These are phyloP conservation scores for Nibea coibor DNA, from an alignment of 2,113 vertebrate species.

Conservation along the genomic window DNA sequence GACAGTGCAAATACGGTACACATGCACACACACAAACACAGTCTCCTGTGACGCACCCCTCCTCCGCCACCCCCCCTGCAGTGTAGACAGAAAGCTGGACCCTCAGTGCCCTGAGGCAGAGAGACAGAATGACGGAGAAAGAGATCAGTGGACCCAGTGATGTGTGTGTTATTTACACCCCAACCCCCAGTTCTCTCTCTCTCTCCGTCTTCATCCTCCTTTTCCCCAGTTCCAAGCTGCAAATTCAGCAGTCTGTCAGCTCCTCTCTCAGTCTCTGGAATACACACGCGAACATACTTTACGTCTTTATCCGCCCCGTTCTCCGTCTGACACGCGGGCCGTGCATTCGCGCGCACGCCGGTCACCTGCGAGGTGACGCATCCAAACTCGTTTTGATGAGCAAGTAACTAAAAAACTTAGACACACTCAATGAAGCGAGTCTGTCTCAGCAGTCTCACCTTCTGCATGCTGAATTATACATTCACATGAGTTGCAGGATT, in stretches of 20 bases:
- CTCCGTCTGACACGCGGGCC: neutral
- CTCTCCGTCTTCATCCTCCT: conserved; percentile 54
- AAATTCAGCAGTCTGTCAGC: conserved; percentile 76
- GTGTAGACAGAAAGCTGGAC: conserved; percentile 65
- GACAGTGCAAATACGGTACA: neutral
- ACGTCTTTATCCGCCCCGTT: conserved; percentile 34
- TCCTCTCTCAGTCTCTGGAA: conserved; percentile 53
- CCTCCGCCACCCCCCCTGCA: conserved; percentile 24
- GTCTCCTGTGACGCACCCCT: conserved; percentile 57
- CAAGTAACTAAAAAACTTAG: conserved; percentile 18
- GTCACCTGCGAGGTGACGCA: conserved; percentile 45
- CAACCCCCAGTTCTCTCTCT: conserved; percentile 44
- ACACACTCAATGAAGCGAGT: conserved; percentile 25
- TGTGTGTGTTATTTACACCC: conserved; percentile 74
- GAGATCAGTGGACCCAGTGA: conserved; percentile 74
- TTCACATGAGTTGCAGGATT: conserved; percentile 68
- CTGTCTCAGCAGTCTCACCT: conserved; percentile 61
- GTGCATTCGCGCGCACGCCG: neutral
- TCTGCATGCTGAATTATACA: conserved; percentile 66
- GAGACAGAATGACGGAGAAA: conserved; percentile 61
- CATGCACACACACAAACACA: conserved; percentile 32
- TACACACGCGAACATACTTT: conserved; percentile 51
- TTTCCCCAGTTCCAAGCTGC: conserved; percentile 65
- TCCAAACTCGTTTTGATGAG: conserved; percentile 24
- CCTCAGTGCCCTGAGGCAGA: conserved; percentile 58